phyloP scores from a whole-genome alignment of 2,888 invertebrate genomes.

The Aethes cnicana region DNA sequence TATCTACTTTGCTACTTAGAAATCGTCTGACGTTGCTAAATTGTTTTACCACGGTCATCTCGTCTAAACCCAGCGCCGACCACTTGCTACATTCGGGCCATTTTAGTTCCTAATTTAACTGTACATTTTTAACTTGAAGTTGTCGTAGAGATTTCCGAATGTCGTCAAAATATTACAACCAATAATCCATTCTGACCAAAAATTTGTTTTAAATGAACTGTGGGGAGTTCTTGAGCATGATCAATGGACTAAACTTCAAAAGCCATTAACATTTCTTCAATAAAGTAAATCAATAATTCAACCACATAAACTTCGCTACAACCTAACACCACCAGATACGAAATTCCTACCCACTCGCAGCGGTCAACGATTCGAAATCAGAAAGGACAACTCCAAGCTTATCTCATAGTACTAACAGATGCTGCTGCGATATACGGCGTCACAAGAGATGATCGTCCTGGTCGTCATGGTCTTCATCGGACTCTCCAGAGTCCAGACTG shows the following conservation, averaged over 20 bases:
- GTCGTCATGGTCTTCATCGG: constrained; percentile 74
- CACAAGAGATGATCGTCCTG: constrained; percentile 80
- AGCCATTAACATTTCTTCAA: background rate
- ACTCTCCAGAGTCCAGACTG: constrained; percentile 71
- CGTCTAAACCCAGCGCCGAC: constrained; percentile 8
- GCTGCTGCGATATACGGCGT: constrained; percentile 70
- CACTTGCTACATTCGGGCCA: constrained; percentile 23
- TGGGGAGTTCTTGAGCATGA: constrained; percentile 2
- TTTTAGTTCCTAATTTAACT: constrained; percentile 25
- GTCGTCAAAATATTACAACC: background rate
- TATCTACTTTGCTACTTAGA: background rate
- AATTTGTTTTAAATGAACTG: background rate
- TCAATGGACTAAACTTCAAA: too few species aligned
- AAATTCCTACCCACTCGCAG: constrained; percentile 22
- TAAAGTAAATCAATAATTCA: background rate
- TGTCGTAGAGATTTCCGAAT: constrained; percentile 26
- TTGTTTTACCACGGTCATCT: too few species aligned
- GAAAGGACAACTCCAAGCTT: constrained; percentile 50
- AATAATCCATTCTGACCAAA: background rate
- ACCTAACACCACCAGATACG: background rate
- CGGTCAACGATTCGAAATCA: constrained; percentile 40
- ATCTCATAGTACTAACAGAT: constrained; percentile 75
- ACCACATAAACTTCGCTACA: background rate
- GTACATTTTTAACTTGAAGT: constrained; percentile 32
- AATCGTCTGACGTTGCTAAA: constrained; percentile 17